Evolutionary conservation across 2,888 invertebrate genomes (phyloP), one percentile per base, ranked within the genome.

Genomic region (Strigamia transsilvanica): DNA sequence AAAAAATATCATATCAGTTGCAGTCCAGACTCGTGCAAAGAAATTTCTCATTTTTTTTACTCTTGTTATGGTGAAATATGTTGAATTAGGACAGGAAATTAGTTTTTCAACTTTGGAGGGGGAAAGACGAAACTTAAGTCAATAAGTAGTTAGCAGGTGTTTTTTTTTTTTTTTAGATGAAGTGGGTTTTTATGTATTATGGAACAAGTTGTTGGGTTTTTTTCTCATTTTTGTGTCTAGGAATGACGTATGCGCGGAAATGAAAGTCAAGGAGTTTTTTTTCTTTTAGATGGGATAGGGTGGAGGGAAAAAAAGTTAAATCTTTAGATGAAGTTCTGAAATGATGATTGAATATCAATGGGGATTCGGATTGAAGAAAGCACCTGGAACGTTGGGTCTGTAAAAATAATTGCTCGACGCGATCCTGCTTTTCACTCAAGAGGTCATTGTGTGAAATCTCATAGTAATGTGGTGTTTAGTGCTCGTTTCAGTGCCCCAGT

Each of bases 1-100:
- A 27, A 73, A 73, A 73, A 73, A 73, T 73, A 73, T 73, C 73
- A 73, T 73, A 73, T 73, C 73, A 73, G 73, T 32, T 27, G 73
- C 73, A 73, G 73, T 73, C 73, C 73, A 73, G 73, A 73, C 73
- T 56, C 56, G 56, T 18, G 56, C 56, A 56, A 56, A 56, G 73
- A 73, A 73, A 73, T 32, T 73, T 73, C 32, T 32, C 56, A 56
- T 56, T 56, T 56, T 56, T 56, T 56, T 56, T 56, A 56, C 56
- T 56, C 56, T 56, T 15, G 15, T 56, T 56, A 56, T 56, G 21
- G 56, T 56, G 56, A 56, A 18, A n/a, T 56, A 56, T 56, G 56
- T 56, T 18, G 56, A 56, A 56, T 56, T 56, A 56, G 56, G 56
- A 56, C 56, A 56, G 56, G 56, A 56, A 56, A 56, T 56, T 56